These are phyloP conservation scores for Epirrhoe tristata DNA, from an alignment of 2,888 invertebrate genomes.

Conservation along the genomic window DNA sequence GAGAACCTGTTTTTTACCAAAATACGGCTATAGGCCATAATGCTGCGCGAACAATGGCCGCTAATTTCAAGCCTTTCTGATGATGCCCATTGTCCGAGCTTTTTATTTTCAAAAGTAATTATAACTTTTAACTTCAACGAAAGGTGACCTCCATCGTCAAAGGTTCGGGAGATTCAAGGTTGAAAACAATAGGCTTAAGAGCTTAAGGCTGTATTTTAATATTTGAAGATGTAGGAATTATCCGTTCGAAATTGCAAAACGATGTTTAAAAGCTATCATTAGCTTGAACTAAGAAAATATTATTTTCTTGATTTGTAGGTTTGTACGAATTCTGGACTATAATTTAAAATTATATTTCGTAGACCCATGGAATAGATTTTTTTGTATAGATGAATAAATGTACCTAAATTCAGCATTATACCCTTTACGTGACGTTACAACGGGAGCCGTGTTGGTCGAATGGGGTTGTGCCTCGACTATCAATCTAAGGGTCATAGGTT, in stretches of 20 bases:
- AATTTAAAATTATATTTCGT: neutral
- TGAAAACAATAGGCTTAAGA: conserved; percentile 5
- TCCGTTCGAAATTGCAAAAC: conserved; percentile 10
- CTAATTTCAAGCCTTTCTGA: conserved; percentile 41
- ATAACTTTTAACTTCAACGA: conserved; percentile 40
- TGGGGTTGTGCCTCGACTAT: no score
- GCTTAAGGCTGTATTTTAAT: conserved; percentile 25
- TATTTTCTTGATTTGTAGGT: neutral
- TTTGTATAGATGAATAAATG: no score
- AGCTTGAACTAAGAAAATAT: conserved; percentile 1
- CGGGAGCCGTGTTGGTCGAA: no score
- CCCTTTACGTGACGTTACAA: no score
- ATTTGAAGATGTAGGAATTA: conserved; percentile 21
- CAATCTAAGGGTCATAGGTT: no score
- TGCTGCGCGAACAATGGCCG: conserved; percentile 43
- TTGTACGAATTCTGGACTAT: neutral
- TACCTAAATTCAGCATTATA: no score
- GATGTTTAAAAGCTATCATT: neutral
- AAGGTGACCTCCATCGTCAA: conserved; percentile 47
- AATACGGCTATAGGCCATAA: conserved; percentile 8
- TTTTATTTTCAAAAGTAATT: conserved; percentile 46
- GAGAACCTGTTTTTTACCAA: conserved; percentile 4
- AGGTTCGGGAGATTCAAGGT: conserved; percentile 38
- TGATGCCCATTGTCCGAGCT: conserved; percentile 38
- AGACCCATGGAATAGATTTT: neutral